phyloP scores from a whole-genome alignment of 2,888 invertebrate genomes.

The Drosophila merina region DNA sequence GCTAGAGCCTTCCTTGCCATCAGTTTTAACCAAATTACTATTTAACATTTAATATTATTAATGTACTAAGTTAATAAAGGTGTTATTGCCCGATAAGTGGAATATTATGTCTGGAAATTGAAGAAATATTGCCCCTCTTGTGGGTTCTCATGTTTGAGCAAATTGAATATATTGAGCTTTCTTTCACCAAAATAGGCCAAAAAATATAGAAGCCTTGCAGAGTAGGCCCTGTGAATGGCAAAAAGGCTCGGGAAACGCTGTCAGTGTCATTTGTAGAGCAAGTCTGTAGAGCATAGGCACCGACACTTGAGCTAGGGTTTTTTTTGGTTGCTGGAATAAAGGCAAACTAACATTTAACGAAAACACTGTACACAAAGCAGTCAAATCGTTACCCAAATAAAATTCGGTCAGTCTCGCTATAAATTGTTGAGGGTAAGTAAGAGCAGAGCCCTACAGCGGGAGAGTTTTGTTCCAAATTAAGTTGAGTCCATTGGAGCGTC shows the following conservation, averaged over 20 bases:
- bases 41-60: slow-evolving; percentile 27
- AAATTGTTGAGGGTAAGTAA: slow-evolving; percentile 59
- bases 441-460: not conserved
- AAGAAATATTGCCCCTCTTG: too few relatives aligned
- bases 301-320: slow-evolving; percentile 19
- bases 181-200: too few relatives aligned
- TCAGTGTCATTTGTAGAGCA: not conserved
- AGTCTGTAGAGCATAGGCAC: slow-evolving; percentile 9
- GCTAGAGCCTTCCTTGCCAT: slow-evolving; percentile 25
- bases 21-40: slow-evolving; percentile 62
- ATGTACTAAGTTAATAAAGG: slow-evolving; percentile 29
- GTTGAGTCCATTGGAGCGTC: not conserved
- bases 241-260: not conserved
- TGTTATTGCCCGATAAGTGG: not conserved
- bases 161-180: too few relatives aligned
- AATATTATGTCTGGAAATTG: not conserved
- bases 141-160: too few relatives aligned
- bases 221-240: slow-evolving; percentile 2
- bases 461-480: not conserved
- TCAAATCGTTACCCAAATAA: slow-evolving; percentile 22
- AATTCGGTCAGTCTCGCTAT: slow-evolving; percentile 55
- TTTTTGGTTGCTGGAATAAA: slow-evolving; percentile 5
- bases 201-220: too few relatives aligned
- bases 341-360: slow-evolving; percentile 27
- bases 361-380: slow-evolving; percentile 32